phyloP scores from a whole-genome alignment of 2,113 vertebrate genomes.

The Bubalus kerabau region DNA sequence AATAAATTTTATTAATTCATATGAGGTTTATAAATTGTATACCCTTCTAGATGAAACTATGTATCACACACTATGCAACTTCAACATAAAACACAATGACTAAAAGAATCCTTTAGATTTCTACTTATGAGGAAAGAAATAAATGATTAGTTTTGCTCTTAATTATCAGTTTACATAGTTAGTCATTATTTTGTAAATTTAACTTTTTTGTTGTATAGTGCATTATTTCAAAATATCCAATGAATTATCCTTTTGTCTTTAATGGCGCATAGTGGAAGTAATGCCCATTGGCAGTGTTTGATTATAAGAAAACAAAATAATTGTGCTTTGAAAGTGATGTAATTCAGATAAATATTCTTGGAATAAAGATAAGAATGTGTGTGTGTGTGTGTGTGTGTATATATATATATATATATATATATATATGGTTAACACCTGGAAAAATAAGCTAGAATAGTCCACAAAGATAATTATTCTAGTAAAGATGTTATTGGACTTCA shows the following conservation, averaged over 20 bases:
- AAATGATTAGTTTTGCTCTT: background rate
- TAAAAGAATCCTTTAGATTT: background rate
- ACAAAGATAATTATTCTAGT: background rate
- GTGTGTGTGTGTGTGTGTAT: too few relatives aligned
- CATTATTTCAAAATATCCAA: background rate
- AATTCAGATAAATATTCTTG: background rate
- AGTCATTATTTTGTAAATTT: background rate
- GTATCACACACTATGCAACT: constrained; percentile 74
- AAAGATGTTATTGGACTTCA: background rate
- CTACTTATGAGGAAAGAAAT: background rate
- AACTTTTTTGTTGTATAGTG: background rate
- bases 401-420: too few relatives aligned
- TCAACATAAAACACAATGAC: background rate
- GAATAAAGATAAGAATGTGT: background rate
- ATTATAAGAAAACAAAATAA: background rate
- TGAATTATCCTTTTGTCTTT: background rate
- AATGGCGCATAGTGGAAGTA: background rate
- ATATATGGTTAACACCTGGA: background rate
- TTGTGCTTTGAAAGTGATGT: background rate
- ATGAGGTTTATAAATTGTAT: constrained; percentile 63
- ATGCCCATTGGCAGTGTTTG: background rate
- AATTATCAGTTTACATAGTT: constrained; percentile 9
- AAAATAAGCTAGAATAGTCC: constrained; percentile 16
- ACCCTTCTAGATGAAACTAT: constrained; percentile 67
- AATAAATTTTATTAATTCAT: constrained; percentile 72